Evolutionary conservation across 2,113 vertebrate species (phyloP).

Genomic region (Engraulis encrasicolus): DNA sequence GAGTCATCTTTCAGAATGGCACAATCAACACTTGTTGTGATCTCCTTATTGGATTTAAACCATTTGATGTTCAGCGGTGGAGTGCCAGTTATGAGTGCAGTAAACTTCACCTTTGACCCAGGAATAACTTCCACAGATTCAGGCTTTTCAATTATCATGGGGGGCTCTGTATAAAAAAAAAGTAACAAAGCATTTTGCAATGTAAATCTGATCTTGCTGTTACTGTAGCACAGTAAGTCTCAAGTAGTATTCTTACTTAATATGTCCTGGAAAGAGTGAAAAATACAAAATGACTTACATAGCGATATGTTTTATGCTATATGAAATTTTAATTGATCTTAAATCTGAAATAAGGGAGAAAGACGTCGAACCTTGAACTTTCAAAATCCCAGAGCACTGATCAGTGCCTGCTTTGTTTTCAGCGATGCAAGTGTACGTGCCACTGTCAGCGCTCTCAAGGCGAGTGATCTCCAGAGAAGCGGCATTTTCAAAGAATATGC

Average conservation of each 20-base stretch:
- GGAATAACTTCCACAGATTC: constrained; percentile 89
- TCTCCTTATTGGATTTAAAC: constrained; percentile 93
- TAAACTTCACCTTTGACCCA: constrained; percentile 87
- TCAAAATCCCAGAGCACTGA: constrained; percentile 88
- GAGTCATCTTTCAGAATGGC: constrained; percentile 88
- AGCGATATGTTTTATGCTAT: background rate
- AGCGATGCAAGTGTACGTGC: constrained; percentile 91
- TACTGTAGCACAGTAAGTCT: background rate
- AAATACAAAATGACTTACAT: background rate
- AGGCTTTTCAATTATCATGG: constrained; percentile 90
- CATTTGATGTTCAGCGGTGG: constrained; percentile 90
- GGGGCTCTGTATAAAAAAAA: constrained; percentile 80
- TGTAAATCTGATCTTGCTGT: background rate
- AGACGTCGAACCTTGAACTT: constrained; percentile 90
- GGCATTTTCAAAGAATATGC: constrained; percentile 94
- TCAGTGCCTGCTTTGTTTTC: constrained; percentile 90
- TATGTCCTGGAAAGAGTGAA: background rate
- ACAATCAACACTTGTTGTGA: constrained; percentile 83
- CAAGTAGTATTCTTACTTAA: background rate
- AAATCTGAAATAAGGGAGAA: background rate
- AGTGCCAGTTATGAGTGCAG: constrained; percentile 85
- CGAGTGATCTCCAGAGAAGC: constrained; percentile 92
- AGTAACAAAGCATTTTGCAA: background rate
- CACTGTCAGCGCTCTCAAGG: constrained; percentile 86
- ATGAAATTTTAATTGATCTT: background rate